Evolutionary conservation across 1,140 invertebrate genomes (phyloP), one percentile per base, ranked within the genome.

Genomic region (Drosophila orena): DNA sequence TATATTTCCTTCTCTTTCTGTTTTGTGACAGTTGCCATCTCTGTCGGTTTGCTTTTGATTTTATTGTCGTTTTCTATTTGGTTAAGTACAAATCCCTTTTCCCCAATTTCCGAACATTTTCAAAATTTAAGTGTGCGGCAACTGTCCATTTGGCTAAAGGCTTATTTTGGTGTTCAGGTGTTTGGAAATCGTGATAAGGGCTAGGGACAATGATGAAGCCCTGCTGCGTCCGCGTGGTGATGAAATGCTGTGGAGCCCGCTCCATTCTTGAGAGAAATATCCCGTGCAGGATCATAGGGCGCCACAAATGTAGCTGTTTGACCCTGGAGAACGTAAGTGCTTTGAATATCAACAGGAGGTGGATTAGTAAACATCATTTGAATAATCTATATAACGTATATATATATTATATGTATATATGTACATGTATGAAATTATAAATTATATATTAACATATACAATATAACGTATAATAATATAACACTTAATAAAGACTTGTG

Each of bases 321-420:
- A 86, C 83, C 22, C 57, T 86, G n/a, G 55, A 86, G n/a, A 88
- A 88, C 55, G 83, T 86, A 35, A 88, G 83, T 83, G 17, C 3
- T 3, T 60, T 3, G 14, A 12, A 15, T 47, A n/a, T 47, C 27
- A 1, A 1, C 15, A 47, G 20, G 8, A 30, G 7, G 27, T 7
- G 27, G 7, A 30, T 30, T 0, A 8, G 8, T 10, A 30, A 8
- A 30, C 8, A 0, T 7, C 30, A 30, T 30, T 30, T 8, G 8
- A 30, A 3, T 3, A 30, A 17, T 17, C 17, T 17, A 17, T 17
- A 17, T 17, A 17, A 17, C 17, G 17, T 17, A 17, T 17, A 17
- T 1, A 17, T 17, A 17, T 17, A 17, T 17, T 17, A 17, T 17
- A 17, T 17, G n/a, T n/a, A n/a, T n/a, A n/a, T n/a, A n/a, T n/a